Evolutionary conservation across 2,888 invertebrate species (phyloP), one percentile per base, ranked within the genome.

Genomic region (Agrochola macilenta): DNA sequence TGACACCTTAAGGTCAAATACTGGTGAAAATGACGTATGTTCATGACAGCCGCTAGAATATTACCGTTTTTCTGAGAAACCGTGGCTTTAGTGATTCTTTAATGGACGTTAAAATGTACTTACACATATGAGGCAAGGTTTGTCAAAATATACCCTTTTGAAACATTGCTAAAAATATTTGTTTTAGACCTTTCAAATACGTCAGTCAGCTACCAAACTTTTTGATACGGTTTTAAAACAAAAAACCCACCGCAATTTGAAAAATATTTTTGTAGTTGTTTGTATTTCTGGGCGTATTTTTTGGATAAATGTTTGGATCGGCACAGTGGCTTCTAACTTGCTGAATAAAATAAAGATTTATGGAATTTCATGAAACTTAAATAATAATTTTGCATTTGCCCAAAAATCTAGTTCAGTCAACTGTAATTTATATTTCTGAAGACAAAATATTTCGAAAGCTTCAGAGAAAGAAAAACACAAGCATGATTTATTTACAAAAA

Each of bases 401-500:
- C 64, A 74, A 84, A 84, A 66, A 65, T 65, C 12, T 84, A 61
- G 74, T 81, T 82, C 17, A 71, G 49, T 35, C 71, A 76, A 71
- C 77, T 46, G 73, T 57, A 76, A 76, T 69, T 75, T 30, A 77
- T 69, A 69, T 73, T 76, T 66, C 61, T 17, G 30, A 69, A 65
- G 65, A 76, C 70, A 68, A 74, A 71, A 79, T 77, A 74, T 86
- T 79, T 81, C 54, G n/a, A 65, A 79, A 82, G 78, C n/a, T 35
- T n/a, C 63, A 35, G 0, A 35, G 35, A 57, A 84, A 71, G 11
- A 76, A 49, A 39, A 57, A 63, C 26, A 76, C 30, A 74, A 79
- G 54, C 57, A 63, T 88, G 86, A 88, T 82, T 87, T 80, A 84
- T 86, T 79, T 46, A 46, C 65, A 64, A 79, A 77, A 84, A 78